Percentiles rank a stretch among this genome's conserved stretches.
Conservation (phyloP, 1,140 invertebrate species). For the Anastrepha ludens region DNA sequence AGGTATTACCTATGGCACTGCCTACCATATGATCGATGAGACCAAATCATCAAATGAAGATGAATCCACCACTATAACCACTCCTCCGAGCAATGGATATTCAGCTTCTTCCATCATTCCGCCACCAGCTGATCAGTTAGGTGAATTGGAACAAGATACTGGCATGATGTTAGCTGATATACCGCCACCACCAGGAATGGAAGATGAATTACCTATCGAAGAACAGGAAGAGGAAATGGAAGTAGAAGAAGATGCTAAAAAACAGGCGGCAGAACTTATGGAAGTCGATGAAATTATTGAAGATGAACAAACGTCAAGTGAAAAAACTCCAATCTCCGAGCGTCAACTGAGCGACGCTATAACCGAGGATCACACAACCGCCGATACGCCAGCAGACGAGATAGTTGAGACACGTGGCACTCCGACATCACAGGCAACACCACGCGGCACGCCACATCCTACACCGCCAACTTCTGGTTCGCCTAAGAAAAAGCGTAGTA, state of each 20-base stretch:
- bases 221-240: constrained; percentile 9
- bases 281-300: constrained; percentile 50
- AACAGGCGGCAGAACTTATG: constrained; percentile 52
- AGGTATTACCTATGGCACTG: constrained; percentile 45
- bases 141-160: constrained; percentile 60
- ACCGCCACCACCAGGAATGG: constrained; percentile 62
- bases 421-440: constrained; percentile 55
- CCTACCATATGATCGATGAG: constrained; percentile 56
- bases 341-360: constrained; percentile 66
- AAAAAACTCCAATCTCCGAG: constrained; percentile 54
- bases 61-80: constrained; percentile 71
- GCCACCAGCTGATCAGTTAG: constrained; percentile 68
- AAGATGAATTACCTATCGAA: constrained; percentile 57
- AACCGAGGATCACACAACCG: constrained; percentile 64
- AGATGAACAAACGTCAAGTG: constrained; percentile 16
- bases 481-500: constrained; percentile 59
- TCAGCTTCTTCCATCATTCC: constrained; percentile 71
- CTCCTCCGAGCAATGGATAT: constrained; percentile 71
- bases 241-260: not conserved
- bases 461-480: constrained; percentile 61
- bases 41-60: constrained; percentile 65
- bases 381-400: constrained; percentile 52
- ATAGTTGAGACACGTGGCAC: constrained; percentile 57
- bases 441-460: constrained; percentile 22
- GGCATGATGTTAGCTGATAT: constrained; percentile 62